Evolutionary conservation across 2,888 invertebrate species (phyloP).

Genomic region (Plagodis dolabraria): DNA sequence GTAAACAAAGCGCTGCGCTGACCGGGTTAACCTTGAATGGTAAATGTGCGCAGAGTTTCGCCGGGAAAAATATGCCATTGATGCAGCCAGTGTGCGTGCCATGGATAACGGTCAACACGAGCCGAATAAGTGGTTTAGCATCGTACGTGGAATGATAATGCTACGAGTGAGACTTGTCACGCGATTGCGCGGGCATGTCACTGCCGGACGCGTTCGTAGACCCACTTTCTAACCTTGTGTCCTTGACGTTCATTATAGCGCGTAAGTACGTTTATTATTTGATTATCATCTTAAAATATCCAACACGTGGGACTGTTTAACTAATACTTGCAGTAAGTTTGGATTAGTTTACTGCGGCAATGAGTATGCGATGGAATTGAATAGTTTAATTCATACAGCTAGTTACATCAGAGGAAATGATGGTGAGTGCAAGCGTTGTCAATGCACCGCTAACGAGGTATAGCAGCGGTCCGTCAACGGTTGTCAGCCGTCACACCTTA

Average conservation of each 20-base stretch:
- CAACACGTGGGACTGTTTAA: constrained; percentile 2
- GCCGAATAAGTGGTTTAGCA: constrained; percentile 82
- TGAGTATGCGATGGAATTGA: background rate
- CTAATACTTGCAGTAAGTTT: background rate
- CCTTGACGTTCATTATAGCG: constrained; percentile 50
- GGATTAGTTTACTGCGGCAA: background rate
- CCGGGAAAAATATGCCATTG: constrained; percentile 82
- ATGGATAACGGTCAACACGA: constrained; percentile 77
- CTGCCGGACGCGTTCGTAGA: constrained; percentile 65
- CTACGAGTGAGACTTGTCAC: constrained; percentile 71
- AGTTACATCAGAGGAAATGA: constrained; percentile 8
- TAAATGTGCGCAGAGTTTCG: constrained; percentile 80
- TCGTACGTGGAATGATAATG: constrained; percentile 82
- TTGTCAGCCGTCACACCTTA: constrained; percentile 61
- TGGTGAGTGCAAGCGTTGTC: constrained; percentile 38
- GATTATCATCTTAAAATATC: constrained; percentile 25
- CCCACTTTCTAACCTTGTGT: constrained; percentile 74
- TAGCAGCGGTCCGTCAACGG: constrained; percentile 56
- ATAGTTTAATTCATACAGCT: constrained; percentile 1
- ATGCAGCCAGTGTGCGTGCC: constrained; percentile 80
- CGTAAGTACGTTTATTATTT: constrained; percentile 41
- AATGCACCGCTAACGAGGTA: constrained; percentile 69
- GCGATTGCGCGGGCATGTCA: constrained; percentile 66
- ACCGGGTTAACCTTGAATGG: constrained; percentile 84
- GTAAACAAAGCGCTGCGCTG: constrained; percentile 78